These are phyloP conservation scores for Bombus impatiens DNA, from an alignment of 1,140 invertebrate species.

Conservation along the genomic window DNA sequence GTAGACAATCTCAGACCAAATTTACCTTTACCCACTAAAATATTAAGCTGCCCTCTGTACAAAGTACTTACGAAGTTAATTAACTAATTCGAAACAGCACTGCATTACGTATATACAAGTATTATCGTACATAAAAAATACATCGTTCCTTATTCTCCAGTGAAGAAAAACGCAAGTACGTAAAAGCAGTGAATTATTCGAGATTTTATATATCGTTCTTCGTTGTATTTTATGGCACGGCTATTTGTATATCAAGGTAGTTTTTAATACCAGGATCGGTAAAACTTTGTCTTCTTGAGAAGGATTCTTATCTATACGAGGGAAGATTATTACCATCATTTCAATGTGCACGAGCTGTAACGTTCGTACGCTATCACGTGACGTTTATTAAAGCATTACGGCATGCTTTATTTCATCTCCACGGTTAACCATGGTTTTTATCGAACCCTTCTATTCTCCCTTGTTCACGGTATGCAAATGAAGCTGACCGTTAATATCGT, in stretches of 20 bases:
- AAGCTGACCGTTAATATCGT: slow-evolving; percentile 34
- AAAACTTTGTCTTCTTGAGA: slow-evolving; percentile 38
- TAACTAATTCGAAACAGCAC: too few relatives aligned
- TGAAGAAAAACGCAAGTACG: neutral
- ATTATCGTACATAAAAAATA: neutral
- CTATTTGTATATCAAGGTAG: slow-evolving; percentile 29
- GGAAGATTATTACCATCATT: slow-evolving; percentile 59
- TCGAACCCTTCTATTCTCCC: slow-evolving; percentile 12
- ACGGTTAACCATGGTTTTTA: slow-evolving; percentile 55
- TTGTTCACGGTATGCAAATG: slow-evolving; percentile 49
- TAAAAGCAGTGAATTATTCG: neutral
- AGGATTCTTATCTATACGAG: slow-evolving; percentile 59
- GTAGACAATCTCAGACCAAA: neutral
- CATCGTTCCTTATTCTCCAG: too few relatives aligned
- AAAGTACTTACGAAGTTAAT: neutral
- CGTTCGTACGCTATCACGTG: slow-evolving; percentile 48
- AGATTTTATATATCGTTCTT: slow-evolving; percentile 2
- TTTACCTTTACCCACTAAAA: neutral
- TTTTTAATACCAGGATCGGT: slow-evolving; percentile 24
- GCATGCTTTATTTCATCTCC: slow-evolving; percentile 57
- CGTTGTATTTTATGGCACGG: neutral
- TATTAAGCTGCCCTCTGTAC: neutral
- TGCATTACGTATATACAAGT: too few relatives aligned
- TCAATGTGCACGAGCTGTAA: slow-evolving; percentile 34
- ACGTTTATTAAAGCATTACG: slow-evolving; percentile 62